A percentile compares a stretch with the other conserved stretches of the same genome.
These are phyloP conservation scores for Loris lydekkerianus DNA, from an alignment of 2,797 vertebrate genomes.

Conservation along the genomic window DNA sequence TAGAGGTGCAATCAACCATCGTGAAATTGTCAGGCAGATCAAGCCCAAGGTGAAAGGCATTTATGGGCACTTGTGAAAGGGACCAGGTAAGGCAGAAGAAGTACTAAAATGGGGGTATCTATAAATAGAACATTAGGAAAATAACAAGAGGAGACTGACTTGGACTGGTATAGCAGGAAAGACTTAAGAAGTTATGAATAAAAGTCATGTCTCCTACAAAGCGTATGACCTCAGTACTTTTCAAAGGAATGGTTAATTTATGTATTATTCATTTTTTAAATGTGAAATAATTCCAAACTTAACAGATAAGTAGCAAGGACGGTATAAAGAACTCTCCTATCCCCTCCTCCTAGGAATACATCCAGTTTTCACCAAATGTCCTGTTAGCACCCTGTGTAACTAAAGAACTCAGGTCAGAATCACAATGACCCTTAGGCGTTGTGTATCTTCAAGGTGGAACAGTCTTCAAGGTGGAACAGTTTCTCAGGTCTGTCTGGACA, in stretches of 20 bases:
- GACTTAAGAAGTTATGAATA: not conserved
- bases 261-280: not conserved
- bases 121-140: not conserved
- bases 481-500: not conserved
- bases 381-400: not conserved
- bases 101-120: not conserved
- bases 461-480: not conserved
- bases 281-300: constrained; percentile 11
- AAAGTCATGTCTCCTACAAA: not conserved
- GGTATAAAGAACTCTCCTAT: not conserved
- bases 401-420: not conserved
- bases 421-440: accelerated
- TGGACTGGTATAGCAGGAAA: not conserved
- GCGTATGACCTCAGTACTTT: not conserved
- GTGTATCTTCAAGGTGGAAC: not conserved
- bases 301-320: not conserved
- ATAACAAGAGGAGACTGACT: not conserved
- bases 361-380: not conserved
- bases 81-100: not conserved
- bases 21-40: not conserved
- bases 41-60: not conserved
- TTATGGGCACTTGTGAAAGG: not conserved
- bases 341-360: not conserved
- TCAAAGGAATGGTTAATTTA: not conserved
- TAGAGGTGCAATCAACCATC: not conserved